These are phyloP conservation scores for Menidia beryllina DNA, from an alignment of 2,113 vertebrate genomes.

Conservation along the genomic window DNA sequence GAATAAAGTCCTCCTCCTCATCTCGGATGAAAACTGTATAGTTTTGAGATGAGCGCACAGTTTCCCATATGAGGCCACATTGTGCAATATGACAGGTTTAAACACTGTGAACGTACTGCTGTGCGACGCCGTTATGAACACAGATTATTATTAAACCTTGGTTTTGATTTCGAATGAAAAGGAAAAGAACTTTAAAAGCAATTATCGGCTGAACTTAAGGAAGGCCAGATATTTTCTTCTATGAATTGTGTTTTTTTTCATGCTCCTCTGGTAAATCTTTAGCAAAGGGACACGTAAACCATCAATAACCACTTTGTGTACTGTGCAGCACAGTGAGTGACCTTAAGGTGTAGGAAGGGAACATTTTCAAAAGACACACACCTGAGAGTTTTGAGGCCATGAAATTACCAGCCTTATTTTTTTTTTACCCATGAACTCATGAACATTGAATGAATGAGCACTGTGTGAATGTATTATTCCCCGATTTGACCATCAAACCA, in stretches of 20 bases:
- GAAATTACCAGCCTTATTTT: neutral
- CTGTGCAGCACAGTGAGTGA: neutral
- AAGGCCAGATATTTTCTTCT: conserved; percentile 6
- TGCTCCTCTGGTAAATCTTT: conserved; percentile 12
- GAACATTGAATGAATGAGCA: neutral
- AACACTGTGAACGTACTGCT: conserved; percentile 40
- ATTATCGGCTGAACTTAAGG: conserved; percentile 27
- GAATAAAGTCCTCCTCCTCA: conserved; percentile 66
- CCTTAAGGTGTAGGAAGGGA: conserved; percentile 3
- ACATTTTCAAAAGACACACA: neutral
- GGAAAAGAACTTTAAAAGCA: conserved; percentile 8
- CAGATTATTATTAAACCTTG: conserved; percentile 49
- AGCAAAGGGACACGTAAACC: conserved; percentile 7
- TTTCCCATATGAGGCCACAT: conserved; percentile 46
- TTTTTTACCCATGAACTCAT: conserved; percentile 1
- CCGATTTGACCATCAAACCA: conserved; percentile 5
- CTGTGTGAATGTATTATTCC: neutral
- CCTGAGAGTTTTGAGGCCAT: conserved; percentile 17
- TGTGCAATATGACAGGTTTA: conserved; percentile 51
- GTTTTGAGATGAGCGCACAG: conserved; percentile 57
- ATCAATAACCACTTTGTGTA: neutral
- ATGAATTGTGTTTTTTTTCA: conserved; percentile 9
- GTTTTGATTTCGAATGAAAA: conserved; percentile 46
- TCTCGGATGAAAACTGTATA: conserved; percentile 58
- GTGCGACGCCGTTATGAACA: conserved; percentile 38